phyloP scores from a whole-genome alignment of 2,888 invertebrate species.

The Bombylius major region DNA sequence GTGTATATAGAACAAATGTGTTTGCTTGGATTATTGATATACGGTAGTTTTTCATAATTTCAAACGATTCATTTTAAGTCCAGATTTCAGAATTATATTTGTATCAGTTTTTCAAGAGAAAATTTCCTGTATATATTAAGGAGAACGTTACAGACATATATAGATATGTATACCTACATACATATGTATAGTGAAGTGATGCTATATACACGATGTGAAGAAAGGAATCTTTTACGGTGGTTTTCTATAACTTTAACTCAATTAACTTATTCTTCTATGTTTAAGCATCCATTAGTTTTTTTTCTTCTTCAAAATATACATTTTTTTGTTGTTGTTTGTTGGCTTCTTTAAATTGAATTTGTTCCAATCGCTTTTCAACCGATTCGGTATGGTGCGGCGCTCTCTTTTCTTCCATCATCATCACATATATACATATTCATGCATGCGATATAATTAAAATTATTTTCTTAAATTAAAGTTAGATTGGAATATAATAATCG shows the following conservation, averaged over 20 bases:
- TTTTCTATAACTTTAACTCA: not conserved
- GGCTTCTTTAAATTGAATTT: not conserved
- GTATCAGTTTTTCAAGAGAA: too few species aligned
- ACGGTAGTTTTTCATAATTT: not conserved
- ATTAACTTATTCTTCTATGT: not conserved
- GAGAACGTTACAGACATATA: too few species aligned
- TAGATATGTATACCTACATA: too few species aligned
- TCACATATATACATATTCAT: not conserved
- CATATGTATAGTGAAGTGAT: not conserved
- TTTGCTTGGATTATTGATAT: not conserved
- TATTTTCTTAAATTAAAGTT: not conserved
- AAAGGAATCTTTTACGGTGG: not conserved
- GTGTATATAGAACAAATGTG: too few species aligned
- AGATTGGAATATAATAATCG: too few species aligned
- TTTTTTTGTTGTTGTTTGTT: too few species aligned
- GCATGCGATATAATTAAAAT: not conserved
- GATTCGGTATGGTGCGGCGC: too few species aligned
- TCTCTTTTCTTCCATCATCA: too few species aligned
- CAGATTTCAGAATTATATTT: too few species aligned
- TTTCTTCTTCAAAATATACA: not conserved
- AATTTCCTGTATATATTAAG: too few species aligned
- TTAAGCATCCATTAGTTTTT: not conserved
- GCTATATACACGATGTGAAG: too few species aligned
- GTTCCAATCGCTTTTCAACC: not conserved
- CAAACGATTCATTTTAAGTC: too few species aligned